Evolutionary conservation across 2,888 invertebrate species (phyloP).

Genomic region (Clanis bilineata): DNA sequence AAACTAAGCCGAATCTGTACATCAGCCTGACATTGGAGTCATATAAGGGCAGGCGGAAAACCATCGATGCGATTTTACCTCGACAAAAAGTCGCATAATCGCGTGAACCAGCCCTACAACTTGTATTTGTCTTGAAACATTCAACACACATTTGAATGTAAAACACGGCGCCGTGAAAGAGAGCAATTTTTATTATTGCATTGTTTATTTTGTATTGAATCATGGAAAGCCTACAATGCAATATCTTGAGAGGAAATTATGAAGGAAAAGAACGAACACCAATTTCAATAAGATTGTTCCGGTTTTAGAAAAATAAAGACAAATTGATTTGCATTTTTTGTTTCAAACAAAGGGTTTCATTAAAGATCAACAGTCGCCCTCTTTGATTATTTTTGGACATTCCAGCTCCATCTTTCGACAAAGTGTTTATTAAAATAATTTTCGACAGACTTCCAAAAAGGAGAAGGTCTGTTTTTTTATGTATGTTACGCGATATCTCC

Average conservation of each 20-base stretch:
- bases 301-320: neutral
- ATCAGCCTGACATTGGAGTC: too few species aligned
- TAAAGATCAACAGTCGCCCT: too few species aligned
- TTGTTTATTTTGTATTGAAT: neutral
- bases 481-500: too few species aligned
- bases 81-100: neutral
- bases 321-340: neutral
- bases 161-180: neutral
- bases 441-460: too few species aligned
- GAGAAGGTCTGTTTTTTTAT: too few species aligned
- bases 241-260: conserved; percentile 7
- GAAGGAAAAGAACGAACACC: neutral
- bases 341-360: neutral
- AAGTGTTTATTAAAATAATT: too few species aligned
- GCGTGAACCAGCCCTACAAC: neutral
- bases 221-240: neutral
- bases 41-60: too few species aligned
- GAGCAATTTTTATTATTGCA: neutral
- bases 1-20: too few species aligned
- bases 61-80: too few species aligned
- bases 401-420: too few species aligned
- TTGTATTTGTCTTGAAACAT: neutral
- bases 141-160: conserved; percentile 13
- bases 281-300: neutral
- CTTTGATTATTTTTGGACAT: too few species aligned